Evolutionary conservation across 2,888 invertebrate species (phyloP).

Genomic region (Linyphia triangularis): DNA sequence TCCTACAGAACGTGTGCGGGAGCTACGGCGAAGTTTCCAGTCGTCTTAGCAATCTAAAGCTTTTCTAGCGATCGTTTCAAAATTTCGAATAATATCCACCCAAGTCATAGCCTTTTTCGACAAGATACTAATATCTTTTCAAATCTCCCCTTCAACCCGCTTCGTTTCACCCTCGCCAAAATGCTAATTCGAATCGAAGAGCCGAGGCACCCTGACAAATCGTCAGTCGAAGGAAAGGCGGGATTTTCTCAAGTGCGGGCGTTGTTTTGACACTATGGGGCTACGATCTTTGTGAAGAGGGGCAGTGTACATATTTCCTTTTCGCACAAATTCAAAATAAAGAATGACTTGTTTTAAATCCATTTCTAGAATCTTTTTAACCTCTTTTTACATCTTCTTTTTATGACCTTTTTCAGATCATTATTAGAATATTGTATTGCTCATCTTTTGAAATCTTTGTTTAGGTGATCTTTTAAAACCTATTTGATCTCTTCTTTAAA

Average conservation of each 20-base stretch:
- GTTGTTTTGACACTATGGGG: constrained; percentile 67
- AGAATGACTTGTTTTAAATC: too few relatives aligned
- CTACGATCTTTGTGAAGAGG: not conserved
- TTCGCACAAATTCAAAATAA: too few relatives aligned
- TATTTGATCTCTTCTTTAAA: too few relatives aligned
- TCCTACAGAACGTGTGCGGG: too few relatives aligned
- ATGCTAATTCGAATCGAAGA: constrained; percentile 68
- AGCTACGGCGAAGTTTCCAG: constrained; percentile 49
- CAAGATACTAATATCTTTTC: constrained; percentile 72
- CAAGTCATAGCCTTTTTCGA: constrained; percentile 56
- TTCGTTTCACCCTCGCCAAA: constrained; percentile 50
- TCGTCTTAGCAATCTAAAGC: constrained; percentile 36
- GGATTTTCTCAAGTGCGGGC: constrained; percentile 33
- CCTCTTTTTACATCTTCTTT: too few relatives aligned
- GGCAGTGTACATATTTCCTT: not conserved
- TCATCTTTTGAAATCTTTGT: too few relatives aligned
- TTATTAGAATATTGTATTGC: too few relatives aligned
- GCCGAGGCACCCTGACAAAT: constrained; percentile 66
- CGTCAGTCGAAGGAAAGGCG: constrained; percentile 20
- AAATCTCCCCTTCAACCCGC: constrained; percentile 25
- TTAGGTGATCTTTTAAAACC: too few relatives aligned
- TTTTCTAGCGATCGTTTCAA: constrained; percentile 55
- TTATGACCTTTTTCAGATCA: too few relatives aligned
- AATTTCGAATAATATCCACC: constrained; percentile 37
- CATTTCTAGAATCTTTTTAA: too few relatives aligned